These are phyloP conservation scores for Catamblyrhynchus diadema DNA, from an alignment of 2,797 vertebrate species.

Conservation along the genomic window DNA sequence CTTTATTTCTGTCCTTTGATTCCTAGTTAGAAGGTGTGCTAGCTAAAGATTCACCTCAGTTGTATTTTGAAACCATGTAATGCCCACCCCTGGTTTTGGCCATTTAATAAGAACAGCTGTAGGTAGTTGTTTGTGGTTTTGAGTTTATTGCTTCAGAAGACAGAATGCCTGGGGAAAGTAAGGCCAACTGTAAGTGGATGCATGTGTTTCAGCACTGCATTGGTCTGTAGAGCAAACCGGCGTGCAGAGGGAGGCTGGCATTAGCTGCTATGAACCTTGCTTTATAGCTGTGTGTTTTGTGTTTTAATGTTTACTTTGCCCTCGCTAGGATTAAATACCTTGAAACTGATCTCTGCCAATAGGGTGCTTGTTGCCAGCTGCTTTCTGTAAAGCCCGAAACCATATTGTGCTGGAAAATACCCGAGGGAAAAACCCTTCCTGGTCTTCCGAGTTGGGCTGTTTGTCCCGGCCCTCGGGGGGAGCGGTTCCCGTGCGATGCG, in stretches of 20 bases:
- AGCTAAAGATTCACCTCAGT: background rate
- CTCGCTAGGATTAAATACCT: background rate
- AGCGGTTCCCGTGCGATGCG: background rate
- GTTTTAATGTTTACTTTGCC: background rate
- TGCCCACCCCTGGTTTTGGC: background rate
- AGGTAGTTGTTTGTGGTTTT: background rate
- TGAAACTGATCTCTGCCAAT: background rate
- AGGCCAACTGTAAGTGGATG: background rate
- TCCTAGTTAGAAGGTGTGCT: background rate
- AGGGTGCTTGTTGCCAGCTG: background rate
- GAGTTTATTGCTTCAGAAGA: background rate
- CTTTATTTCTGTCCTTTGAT: background rate
- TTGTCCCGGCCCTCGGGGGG: background rate
- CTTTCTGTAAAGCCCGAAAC: background rate
- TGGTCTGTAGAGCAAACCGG: background rate
- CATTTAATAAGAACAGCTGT: background rate
- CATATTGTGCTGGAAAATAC: background rate
- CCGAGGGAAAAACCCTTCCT: background rate
- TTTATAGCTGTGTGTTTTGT: background rate
- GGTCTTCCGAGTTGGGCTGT: accelerated
- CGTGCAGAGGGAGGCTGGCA: background rate
- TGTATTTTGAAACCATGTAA: accelerated
- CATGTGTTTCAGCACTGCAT: accelerated
- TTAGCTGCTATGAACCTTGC: background rate
- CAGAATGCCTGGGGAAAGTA: background rate